Conservation (phyloP, 2,113 vertebrate genomes). For the Probosciger aterrimus region DNA sequence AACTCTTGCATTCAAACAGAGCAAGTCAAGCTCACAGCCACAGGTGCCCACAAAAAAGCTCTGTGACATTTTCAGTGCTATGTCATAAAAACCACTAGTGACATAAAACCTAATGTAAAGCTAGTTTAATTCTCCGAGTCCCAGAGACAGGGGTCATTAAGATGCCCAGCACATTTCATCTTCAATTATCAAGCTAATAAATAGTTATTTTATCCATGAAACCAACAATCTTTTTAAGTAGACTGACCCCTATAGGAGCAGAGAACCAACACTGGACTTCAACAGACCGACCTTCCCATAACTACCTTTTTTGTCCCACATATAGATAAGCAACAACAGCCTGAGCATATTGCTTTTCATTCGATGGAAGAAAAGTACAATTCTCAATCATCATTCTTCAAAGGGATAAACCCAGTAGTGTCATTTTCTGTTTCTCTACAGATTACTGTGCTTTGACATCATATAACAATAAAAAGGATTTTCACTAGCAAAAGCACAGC, state of each 20-base stretch:
- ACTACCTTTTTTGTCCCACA: not conserved
- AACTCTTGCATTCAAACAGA: not conserved
- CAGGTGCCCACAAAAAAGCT: not conserved
- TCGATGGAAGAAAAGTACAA: not conserved
- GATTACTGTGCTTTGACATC: not conserved
- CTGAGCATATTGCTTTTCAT: not conserved
- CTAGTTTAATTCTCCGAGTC: not conserved
- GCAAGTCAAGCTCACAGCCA: not conserved
- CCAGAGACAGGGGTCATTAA: not conserved
- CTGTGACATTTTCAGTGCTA: not conserved
- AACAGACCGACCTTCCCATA: not conserved
- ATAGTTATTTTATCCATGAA: not conserved
- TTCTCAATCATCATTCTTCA: not conserved
- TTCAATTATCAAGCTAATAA: not conserved
- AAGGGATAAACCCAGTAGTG: not conserved
- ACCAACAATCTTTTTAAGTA: not conserved
- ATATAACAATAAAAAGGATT: not conserved
- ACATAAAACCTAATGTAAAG: not conserved
- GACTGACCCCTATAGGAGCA: not conserved
- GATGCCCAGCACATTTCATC: not conserved
- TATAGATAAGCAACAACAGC: not conserved
- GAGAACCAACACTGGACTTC: not conserved
- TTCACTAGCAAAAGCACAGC: not conserved
- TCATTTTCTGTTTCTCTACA: not conserved
- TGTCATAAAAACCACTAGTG: not conserved